Evolutionary conservation across 2,888 invertebrate genomes (phyloP).

Genomic region (Gymnoscelis rufifasciata): DNA sequence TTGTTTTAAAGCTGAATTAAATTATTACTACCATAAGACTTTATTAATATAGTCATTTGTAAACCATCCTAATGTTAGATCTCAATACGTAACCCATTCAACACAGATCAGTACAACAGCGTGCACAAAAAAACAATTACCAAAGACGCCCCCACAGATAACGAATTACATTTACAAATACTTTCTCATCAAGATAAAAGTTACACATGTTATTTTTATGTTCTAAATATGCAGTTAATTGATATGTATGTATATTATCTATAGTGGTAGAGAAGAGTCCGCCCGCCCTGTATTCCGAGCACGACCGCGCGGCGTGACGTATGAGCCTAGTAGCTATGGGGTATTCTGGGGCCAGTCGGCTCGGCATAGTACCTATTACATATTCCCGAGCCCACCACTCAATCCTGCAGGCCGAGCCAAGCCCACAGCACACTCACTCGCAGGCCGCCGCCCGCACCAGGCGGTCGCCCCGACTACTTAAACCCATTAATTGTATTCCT

Average conservation of each 20-base stretch:
- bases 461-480: conserved; percentile 42
- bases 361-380: conserved; percentile 13
- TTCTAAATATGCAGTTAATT: conserved; percentile 60
- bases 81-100: too few relatives aligned
- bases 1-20: too few relatives aligned
- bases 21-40: too few relatives aligned
- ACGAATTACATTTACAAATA: conserved; percentile 6
- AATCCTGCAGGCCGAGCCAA: conserved; percentile 17
- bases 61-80: too few relatives aligned
- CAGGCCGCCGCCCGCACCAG: conserved; percentile 46
- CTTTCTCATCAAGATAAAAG: conserved; percentile 34
- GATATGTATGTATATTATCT: conserved; percentile 52
- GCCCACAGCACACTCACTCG: conserved; percentile 49
- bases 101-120: background rate
- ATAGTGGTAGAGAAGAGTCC: conserved; percentile 1
- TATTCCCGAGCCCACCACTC: conserved; percentile 20
- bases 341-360: conserved; percentile 11
- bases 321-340: conserved; percentile 9
- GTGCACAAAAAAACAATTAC: background rate
- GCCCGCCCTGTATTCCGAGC: conserved; percentile 18
- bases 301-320: conserved; percentile 21
- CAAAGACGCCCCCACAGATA: background rate
- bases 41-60: too few relatives aligned
- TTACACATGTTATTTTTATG: conserved; percentile 60
- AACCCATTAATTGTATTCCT: conserved; percentile 73